Evolutionary conservation across 1,140 invertebrate species (phyloP).

Genomic region (Drosophila saltans): DNA sequence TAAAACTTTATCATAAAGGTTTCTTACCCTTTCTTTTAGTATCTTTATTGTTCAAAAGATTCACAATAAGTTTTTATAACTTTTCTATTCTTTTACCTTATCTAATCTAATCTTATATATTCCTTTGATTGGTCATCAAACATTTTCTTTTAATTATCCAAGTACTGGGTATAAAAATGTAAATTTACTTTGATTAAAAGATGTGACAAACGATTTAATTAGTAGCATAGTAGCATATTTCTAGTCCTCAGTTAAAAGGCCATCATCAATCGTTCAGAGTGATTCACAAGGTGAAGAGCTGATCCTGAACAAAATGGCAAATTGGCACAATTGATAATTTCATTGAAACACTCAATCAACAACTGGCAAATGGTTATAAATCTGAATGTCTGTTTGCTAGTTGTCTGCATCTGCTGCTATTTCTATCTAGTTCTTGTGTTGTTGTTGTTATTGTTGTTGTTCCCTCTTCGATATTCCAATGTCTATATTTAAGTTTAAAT

Average conservation of each 20-base stretch:
- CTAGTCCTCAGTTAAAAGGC: background rate
- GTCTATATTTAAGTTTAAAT: constrained; percentile 82
- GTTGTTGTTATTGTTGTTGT: background rate
- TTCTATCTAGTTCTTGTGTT: too few species aligned
- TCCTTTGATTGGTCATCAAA: too few species aligned
- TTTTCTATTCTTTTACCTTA: too few species aligned
- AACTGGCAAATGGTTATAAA: constrained; percentile 71
- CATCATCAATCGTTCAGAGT: constrained; percentile 4
- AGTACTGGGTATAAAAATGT: background rate
- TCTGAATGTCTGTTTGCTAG: constrained; percentile 46
- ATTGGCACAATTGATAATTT: constrained; percentile 76
- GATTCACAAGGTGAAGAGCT: constrained; percentile 10
- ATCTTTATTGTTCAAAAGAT: too few species aligned
- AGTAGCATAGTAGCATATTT: background rate
- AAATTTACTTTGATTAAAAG: background rate
- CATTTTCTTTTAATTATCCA: too few species aligned
- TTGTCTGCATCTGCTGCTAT: constrained; percentile 14
- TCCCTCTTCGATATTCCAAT: constrained; percentile 46
- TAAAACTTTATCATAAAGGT: too few species aligned
- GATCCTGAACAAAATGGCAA: constrained; percentile 45
- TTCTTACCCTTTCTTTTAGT: too few species aligned
- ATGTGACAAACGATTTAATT: background rate
- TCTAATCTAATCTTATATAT: too few species aligned
- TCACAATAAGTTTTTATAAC: too few species aligned
- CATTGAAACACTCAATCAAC: constrained; percentile 79